phyloP scores from a whole-genome alignment of 2,797 vertebrate species.

The Characodon lateralis region DNA sequence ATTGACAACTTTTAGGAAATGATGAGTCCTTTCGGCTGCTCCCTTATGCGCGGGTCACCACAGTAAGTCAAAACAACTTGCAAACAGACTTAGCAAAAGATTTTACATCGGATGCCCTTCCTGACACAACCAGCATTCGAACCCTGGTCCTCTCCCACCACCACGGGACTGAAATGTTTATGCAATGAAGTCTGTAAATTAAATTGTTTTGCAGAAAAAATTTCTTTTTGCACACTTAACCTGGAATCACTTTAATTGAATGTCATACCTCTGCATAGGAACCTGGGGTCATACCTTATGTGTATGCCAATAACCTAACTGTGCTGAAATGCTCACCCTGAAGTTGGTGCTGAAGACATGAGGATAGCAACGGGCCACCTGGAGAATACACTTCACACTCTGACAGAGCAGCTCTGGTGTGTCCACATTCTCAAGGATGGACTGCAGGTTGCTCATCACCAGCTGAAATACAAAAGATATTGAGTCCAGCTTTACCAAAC shows the following conservation, averaged over 20 bases:
- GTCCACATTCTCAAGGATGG: conserved; percentile 97
- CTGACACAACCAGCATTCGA: no score
- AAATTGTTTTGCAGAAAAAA: neutral
- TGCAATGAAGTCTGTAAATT: neutral
- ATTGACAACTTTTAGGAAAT: no score
- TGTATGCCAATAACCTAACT: fast-evolving
- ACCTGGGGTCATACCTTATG: neutral
- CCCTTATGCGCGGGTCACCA: no score
- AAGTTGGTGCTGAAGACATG: conserved; percentile 99
- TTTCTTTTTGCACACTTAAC: neutral
- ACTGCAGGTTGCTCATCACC: conserved; percentile 98
- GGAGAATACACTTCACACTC: conserved; percentile 95
- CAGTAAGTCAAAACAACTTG: no score
- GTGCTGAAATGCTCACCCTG: conserved; percentile 82
- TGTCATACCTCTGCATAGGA: neutral
- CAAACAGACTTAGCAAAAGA: no score
- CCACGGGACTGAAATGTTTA: no score
- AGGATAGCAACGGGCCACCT: conserved; percentile 95
- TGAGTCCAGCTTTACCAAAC: neutral
- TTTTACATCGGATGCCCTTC: no score
- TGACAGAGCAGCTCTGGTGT: conserved; percentile 97
- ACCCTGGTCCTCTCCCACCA: no score
- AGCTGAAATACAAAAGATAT: conserved; percentile 79
- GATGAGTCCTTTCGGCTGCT: no score
- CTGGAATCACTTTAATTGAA: neutral